These are phyloP conservation scores for Amblyjoppa fuscipennis DNA, from an alignment of 2,888 invertebrate species.

Conservation along the genomic window DNA sequence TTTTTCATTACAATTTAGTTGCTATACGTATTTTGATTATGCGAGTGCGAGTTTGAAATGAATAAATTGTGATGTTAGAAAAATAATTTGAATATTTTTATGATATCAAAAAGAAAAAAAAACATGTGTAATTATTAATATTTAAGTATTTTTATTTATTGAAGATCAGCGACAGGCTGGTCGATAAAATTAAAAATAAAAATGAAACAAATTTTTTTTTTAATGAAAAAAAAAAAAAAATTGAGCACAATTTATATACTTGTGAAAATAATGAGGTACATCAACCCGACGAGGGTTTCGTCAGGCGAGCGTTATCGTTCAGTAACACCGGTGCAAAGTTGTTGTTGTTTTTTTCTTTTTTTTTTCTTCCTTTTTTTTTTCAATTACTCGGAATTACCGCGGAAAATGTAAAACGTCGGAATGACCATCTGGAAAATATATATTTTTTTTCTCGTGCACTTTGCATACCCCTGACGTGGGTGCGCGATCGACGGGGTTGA, in stretches of 20 bases:
- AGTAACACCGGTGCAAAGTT: conserved; percentile 34
- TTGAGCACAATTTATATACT: background rate
- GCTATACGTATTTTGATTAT: background rate
- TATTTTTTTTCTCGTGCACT: background rate
- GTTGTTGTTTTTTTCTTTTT: no score
- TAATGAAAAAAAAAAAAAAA: background rate
- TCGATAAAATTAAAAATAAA: no score
- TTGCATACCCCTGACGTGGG: conserved; percentile 16
- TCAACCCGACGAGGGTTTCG: conserved; percentile 36
- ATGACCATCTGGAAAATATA: conserved; percentile 7
- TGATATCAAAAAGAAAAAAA: no score
- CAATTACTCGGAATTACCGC: background rate
- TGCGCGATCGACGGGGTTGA: conserved; percentile 19
- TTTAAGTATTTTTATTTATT: no score
- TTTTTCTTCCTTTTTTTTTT: no score
- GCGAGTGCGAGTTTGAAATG: background rate
- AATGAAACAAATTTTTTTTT: no score
- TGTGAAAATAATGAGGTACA: conserved; percentile 11
- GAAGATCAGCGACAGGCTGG: no score
- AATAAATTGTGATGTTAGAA: no score
- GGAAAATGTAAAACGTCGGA: background rate
- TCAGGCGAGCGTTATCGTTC: conserved; percentile 56
- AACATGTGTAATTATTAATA: no score
- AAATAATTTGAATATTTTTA: no score
- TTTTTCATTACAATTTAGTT: background rate